phyloP scores from a whole-genome alignment of 2,113 vertebrate species.

The Oreocharis arfaki region DNA sequence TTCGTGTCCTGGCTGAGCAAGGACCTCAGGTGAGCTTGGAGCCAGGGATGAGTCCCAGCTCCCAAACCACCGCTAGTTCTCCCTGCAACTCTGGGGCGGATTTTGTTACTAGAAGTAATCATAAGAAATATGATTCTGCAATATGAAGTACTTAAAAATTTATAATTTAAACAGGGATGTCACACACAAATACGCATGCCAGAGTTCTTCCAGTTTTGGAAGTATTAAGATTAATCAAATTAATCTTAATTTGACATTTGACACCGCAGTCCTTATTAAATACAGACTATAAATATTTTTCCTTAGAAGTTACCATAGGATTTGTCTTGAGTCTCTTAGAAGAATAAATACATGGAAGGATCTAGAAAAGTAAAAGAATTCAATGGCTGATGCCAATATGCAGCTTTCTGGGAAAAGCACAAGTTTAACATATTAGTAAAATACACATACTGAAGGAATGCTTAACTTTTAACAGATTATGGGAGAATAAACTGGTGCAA shows the following conservation, averaged over 20 bases:
- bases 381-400: neutral
- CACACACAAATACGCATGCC: neutral
- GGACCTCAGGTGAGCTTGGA: neutral
- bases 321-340: neutral
- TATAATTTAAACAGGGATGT: neutral
- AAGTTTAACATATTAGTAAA: neutral
- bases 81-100: neutral
- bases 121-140: neutral
- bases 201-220: neutral
- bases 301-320: neutral
- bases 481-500: neutral
- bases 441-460: neutral
- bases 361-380: neutral
- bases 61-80: rapidly evolving
- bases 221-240: neutral
- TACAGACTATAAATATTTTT: neutral
- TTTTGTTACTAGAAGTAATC: neutral
- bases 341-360: neutral
- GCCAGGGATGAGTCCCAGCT: neutral
- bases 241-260: neutral
- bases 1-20: neutral
- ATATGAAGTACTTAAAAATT: neutral
- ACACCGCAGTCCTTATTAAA: neutral
- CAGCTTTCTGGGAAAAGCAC: neutral
- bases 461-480: neutral